A percentile compares a stretch with the other conserved stretches of the same genome.
Conservation (phyloP, 2,888 invertebrate genomes). For the Andrena flavipes region DNA sequence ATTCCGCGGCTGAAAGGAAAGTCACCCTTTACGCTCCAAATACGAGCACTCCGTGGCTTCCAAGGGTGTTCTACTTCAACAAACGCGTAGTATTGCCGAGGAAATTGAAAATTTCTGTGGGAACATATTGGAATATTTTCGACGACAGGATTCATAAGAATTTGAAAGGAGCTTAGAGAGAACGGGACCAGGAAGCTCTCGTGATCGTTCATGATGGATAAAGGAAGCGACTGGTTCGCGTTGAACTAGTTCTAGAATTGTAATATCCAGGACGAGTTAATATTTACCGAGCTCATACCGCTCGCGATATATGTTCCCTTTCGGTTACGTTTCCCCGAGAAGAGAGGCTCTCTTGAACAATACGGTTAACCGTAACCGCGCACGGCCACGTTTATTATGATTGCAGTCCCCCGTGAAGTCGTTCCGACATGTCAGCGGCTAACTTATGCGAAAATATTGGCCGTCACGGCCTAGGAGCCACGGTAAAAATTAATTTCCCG, state of each 20-base stretch:
- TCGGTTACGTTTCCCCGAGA: conserved; percentile 19
- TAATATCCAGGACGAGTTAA: conserved; percentile 45
- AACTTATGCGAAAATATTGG: conserved; percentile 48
- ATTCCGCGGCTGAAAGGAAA: neutral
- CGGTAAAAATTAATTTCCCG: conserved; percentile 64
- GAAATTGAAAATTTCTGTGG: neutral
- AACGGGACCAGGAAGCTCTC: neutral
- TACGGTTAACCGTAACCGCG: conserved; percentile 41
- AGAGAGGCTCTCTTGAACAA: conserved; percentile 31
- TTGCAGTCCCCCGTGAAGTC: conserved; percentile 50
- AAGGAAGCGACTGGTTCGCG: neutral
- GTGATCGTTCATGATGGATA: conserved; percentile 14
- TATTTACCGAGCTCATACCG: conserved; percentile 45
- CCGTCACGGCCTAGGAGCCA: conserved; percentile 30
- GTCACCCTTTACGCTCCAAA: no score
- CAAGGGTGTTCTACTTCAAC: no score
- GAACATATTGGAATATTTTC: neutral
- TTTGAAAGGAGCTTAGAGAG: neutral
- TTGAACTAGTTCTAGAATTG: conserved; percentile 45
- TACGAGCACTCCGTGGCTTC: no score
- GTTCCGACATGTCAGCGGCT: conserved; percentile 34
- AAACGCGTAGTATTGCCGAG: no score
- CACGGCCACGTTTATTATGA: conserved; percentile 49
- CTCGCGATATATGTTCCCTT: conserved; percentile 24
- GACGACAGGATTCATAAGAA: neutral